Percentiles rank a stretch among this genome's conserved stretches.
Conservation (phyloP, 2,888 invertebrate genomes). For the Seira sanloemensis region DNA sequence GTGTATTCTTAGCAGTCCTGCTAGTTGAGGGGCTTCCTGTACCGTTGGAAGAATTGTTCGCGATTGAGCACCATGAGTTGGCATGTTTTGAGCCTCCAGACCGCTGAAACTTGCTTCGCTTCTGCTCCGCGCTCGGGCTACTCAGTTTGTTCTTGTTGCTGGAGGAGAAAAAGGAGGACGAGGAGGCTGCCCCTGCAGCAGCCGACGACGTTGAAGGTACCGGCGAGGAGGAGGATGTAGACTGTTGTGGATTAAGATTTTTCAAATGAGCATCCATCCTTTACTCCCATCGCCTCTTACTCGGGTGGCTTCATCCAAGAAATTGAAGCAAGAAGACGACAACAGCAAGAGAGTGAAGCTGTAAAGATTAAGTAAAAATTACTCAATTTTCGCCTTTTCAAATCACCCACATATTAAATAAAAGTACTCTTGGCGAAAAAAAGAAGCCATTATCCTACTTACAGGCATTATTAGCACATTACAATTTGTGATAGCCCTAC, state of each 20-base stretch:
- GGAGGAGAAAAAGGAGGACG: background rate
- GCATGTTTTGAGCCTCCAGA: constrained; percentile 62
- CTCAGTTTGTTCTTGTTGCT: background rate
- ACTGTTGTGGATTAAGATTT: constrained; percentile 17
- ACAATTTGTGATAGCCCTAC: too few relatives aligned
- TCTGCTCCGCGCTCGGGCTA: constrained; percentile 49
- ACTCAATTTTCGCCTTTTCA: background rate
- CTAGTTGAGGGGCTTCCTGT: background rate
- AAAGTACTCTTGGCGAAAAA: background rate
- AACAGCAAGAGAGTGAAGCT: background rate
- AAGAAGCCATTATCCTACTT: background rate
- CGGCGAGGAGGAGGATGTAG: constrained; percentile 7
- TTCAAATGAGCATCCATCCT: constrained; percentile 39
- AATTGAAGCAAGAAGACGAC: background rate
- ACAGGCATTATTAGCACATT: too few relatives aligned
- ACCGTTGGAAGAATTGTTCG: background rate
- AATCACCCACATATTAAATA: too few relatives aligned
- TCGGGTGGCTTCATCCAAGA: background rate
- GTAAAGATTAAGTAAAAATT: background rate
- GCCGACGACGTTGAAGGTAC: background rate
- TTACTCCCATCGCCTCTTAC: constrained; percentile 44
- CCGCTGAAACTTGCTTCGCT: constrained; percentile 56
- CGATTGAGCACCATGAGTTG: constrained; percentile 32
- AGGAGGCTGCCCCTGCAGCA: background rate
- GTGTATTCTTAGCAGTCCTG: constrained; percentile 11